Conservation (phyloP, 2,113 vertebrate species). For the Nesoenas mayeri region DNA sequence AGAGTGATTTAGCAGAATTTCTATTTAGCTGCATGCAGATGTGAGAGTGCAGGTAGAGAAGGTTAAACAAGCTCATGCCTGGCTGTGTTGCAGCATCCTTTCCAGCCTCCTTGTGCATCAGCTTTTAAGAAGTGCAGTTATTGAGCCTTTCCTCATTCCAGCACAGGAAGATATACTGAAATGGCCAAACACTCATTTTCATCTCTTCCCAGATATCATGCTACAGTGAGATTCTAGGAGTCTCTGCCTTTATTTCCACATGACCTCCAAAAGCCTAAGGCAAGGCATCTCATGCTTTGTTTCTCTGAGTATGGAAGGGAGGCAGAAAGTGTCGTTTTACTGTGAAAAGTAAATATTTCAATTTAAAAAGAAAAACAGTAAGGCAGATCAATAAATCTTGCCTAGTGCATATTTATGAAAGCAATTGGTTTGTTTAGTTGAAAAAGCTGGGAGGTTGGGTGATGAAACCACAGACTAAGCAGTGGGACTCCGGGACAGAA, state of each 20-base stretch:
- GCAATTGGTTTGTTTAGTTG: neutral
- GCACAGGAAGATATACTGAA: neutral
- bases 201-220: neutral
- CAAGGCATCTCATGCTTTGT: neutral
- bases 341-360: slow-evolving; percentile 7
- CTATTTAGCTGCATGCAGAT: neutral
- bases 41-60: neutral
- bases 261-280: neutral
- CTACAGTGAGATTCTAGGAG: neutral
- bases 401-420: neutral
- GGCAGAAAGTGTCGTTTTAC: neutral
- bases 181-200: neutral
- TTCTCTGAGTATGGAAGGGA: neutral
- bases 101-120: neutral
- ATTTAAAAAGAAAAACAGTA: neutral
- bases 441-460: neutral
- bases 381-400: neutral
- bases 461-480: neutral
- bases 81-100: neutral
- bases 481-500: neutral
- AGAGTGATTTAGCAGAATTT: neutral
- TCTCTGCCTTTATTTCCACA: neutral
- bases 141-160: neutral
- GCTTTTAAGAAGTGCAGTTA: neutral
- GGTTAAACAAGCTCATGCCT: neutral